Evolutionary conservation across 1,140 invertebrate genomes (phyloP).

Genomic region (Apis mellifera): DNA sequence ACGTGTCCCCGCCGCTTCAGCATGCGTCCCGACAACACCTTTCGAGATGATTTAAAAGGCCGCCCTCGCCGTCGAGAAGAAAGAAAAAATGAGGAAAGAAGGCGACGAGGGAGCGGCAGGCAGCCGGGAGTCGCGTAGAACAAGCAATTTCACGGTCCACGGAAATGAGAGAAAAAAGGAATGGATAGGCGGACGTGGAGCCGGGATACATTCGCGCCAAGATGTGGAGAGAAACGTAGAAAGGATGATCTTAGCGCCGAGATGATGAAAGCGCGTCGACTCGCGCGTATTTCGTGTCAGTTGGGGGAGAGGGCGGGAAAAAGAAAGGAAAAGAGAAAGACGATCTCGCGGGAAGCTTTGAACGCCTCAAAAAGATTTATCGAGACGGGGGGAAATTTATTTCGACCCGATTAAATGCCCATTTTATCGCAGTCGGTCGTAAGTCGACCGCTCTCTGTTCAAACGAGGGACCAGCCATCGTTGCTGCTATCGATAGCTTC

Average conservation of each 20-base stretch:
- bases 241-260: conserved; percentile 32
- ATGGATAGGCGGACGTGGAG: neutral
- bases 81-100: neutral
- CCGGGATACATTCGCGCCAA: conserved; percentile 21
- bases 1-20: neutral
- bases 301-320: no score
- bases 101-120: neutral
- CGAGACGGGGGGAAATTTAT: conserved; percentile 69
- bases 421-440: conserved; percentile 67
- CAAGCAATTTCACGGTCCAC: conserved; percentile 59
- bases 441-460: conserved; percentile 22
- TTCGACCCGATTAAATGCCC: conserved; percentile 74
- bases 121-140: neutral
- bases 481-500: neutral
- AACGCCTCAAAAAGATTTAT: conserved; percentile 70
- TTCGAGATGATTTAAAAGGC: conserved; percentile 59
- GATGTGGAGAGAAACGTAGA: conserved; percentile 33
- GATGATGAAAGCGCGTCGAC: conserved; percentile 5
- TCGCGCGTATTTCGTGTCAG: no score
- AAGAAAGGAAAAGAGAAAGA: neutral
- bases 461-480: conserved; percentile 9
- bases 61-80: neutral
- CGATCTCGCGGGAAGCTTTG: conserved; percentile 61
- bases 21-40: conserved; percentile 22
- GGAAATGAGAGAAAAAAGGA: conserved; percentile 40